Evolutionary conservation across 2,113 vertebrate genomes (phyloP), one percentile per base, ranked within the genome.

Genomic region (Sciurus niger): DNA sequence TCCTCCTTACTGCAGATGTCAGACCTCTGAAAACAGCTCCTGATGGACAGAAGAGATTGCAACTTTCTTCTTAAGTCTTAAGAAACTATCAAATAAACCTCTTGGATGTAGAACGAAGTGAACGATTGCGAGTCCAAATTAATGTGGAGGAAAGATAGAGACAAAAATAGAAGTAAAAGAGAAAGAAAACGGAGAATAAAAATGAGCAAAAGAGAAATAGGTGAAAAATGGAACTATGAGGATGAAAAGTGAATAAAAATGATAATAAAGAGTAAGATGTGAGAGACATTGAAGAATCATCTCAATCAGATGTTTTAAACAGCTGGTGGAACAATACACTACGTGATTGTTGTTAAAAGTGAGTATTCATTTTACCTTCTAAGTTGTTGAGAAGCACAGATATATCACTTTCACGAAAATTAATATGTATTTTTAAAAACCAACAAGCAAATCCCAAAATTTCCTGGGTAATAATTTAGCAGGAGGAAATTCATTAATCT

Each of bases 401-500:
- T 76, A 90, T 68, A 25, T 82, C 73, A 24, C 43, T 86, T 40
- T 37, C 46, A 87, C 84, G 34, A 96, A 93, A 96, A 90, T 74
- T 22, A 94, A 40, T 67, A 28, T 17, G 53, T 17, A 76, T 63
- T 72, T 43, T n/a, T 72, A 25, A 51, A 24, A 87, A 95, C 76
- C 4, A 63, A 65, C 22, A 83, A 89, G 78, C 79, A 94, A 88
- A 55, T 14, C 4, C 32, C 16, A 12, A 60, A 86, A 94, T 34
- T 93, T 94, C 12, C 28, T 37, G 60, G 43, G 55, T 89, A 93
- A 95, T 77, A 87, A 95, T 97, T 96, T 80, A 73, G 85, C 13
- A 55, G 43, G 22, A 92, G 25, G 32, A 91, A 92, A 90, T 74
- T 86, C n/a, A 82, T 88, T 76, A 90, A 84, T 88, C 63, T 92